A percentile compares a stretch with the other conserved stretches of the same genome.
These are phyloP conservation scores for Stegostoma tigrinum DNA, from an alignment of 2,113 vertebrate species.

Conservation along the genomic window DNA sequence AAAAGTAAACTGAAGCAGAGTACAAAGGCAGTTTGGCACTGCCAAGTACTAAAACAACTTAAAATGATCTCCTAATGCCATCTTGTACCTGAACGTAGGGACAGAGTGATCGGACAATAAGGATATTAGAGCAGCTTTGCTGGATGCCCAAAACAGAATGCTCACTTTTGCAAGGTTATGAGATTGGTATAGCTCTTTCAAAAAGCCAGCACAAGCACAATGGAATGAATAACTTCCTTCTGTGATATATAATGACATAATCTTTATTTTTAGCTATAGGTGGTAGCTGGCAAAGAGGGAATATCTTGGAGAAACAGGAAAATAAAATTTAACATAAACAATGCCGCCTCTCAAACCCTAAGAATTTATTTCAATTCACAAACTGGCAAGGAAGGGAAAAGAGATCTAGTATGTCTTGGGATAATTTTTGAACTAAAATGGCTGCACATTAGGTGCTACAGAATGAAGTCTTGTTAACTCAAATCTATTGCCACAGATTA, in stretches of 20 bases:
- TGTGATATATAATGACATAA: background rate
- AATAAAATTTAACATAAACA: background rate
- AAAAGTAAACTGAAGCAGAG: background rate
- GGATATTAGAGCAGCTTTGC: background rate
- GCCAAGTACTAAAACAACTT: background rate
- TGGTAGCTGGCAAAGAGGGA: background rate
- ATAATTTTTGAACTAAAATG: background rate
- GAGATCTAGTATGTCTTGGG: background rate
- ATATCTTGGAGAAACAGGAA: background rate
- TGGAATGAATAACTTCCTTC: background rate
- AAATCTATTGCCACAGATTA: background rate
- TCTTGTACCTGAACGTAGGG: background rate
- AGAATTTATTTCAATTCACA: background rate
- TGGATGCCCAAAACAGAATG: background rate
- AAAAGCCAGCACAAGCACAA: background rate
- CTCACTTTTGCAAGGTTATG: background rate
- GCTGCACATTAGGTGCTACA: too few relatives aligned
- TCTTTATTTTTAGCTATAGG: background rate
- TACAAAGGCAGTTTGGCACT: background rate
- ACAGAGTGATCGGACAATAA: background rate
- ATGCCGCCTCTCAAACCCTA: background rate
- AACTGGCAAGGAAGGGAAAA: background rate
- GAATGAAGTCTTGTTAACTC: background rate
- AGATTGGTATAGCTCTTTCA: background rate
- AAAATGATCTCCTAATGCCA: background rate